Evolutionary conservation across 2,888 invertebrate species (phyloP).

Genomic region (Trachelus iudaicus): DNA sequence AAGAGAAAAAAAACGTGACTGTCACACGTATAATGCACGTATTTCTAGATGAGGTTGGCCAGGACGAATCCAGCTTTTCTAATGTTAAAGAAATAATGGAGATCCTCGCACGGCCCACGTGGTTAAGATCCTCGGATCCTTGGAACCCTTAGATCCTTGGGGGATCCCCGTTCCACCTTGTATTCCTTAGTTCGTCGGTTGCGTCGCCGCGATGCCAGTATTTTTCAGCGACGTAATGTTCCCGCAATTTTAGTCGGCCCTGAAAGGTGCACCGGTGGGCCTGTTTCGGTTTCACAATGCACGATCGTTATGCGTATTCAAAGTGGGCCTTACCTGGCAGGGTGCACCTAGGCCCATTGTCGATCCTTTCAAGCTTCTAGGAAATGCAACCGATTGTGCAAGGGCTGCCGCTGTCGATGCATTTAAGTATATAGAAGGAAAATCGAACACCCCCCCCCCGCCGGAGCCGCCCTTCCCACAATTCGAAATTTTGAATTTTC

Average conservation of each 20-base stretch:
- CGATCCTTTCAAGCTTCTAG: slow-evolving; percentile 45
- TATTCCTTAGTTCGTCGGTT: slow-evolving; percentile 28
- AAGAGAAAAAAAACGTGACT: no score
- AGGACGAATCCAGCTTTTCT: no score
- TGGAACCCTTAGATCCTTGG: background rate
- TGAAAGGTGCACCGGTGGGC: slow-evolving; percentile 38
- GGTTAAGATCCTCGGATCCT: background rate
- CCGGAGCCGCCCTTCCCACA: fast-evolving
- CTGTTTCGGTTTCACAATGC: slow-evolving; percentile 51
- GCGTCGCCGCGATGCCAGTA: slow-evolving; percentile 32
- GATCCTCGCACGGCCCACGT: no score
- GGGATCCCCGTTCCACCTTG: background rate
- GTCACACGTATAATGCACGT: no score
- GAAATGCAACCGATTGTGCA: slow-evolving; percentile 48
- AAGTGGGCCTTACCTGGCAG: slow-evolving; percentile 60
- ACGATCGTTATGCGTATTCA: slow-evolving; percentile 63
- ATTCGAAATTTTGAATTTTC: no score
- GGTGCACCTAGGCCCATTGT: slow-evolving; percentile 53
- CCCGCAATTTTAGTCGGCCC: slow-evolving; percentile 51
- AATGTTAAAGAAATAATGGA: no score
- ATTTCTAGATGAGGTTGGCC: no score
- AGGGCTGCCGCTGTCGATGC: no score
- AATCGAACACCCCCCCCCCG: no score
- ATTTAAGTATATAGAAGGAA: no score
- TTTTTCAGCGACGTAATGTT: slow-evolving; percentile 47